Base-by-base conservation (phyloP, 2,888 invertebrate genomes). In the Plagiodera versicolora region DNA sequence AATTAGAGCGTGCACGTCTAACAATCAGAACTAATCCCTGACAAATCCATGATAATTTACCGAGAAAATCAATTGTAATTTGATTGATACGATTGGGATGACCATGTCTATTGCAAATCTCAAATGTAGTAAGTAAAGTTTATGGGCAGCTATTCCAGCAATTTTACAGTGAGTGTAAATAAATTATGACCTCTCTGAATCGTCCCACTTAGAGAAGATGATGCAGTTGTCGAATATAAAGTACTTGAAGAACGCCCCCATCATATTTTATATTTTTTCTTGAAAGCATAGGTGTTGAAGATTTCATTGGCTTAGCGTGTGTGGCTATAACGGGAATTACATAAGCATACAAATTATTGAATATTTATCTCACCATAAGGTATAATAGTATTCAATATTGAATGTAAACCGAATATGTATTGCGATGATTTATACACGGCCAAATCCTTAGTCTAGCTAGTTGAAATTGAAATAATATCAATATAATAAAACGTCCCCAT, bases 161-260 rank as follows among this genome's bases (percentile, higher is more conserved):
- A 45, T 56, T 60, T 60, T 60, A 55, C 60, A 48, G 55, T 51
- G 46, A 60, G 55, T 56, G 51, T 51, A 56, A 20, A 56, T 44
- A 44, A 50, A 44, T 55, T 32, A 46, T 35, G 47, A 24, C 47
- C 56, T 48, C 46, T 32, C 51, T 47, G 47, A 53, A 10, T 46
- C 52, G 24, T 45, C 50, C 52, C 60, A 50, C 60, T 30, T 55
- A n/a, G 39, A 39, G 28, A 48, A 51, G 57, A 57, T 57, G 57
- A 51, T 57, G 56, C 48, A 56, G 20, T 56, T 20, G 32, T 24
- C 20, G 48, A 39, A 24, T 50, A 44, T 55, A 45, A 55, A 46
- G 46, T 46, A 46, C 18, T 28, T 55, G 10, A n/a, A 30, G 9
- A 55, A 47, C 45, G 45, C 45, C 52, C 20, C 19, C n/a, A 32